Evolutionary conservation across 2,888 invertebrate genomes (phyloP), one percentile per base, ranked within the genome.

Genomic region (Blomia tropicalis): DNA sequence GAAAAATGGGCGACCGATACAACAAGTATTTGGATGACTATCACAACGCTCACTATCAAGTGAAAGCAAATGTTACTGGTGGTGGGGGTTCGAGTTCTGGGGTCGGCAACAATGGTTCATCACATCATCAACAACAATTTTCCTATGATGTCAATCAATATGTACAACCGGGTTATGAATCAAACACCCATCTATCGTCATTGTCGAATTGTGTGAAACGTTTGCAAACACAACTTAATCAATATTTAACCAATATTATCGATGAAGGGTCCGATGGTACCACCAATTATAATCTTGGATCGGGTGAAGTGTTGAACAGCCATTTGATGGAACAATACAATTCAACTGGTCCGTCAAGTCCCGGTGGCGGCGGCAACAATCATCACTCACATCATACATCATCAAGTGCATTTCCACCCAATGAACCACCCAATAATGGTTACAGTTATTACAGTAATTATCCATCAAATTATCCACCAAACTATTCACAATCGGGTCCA

Each of bases 191-290:
- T 47, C 25, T 62, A 29, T 56, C 41, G 1, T 62, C 62, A 11
- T 47, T 62, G 31, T 22, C 29, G 22, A 62, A 62, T 58, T 62
- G 62, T 47, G 62, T 62, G 41, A 62, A 62, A 23, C 27, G 62
- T 17, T 47, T 62, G 56, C 56, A 62, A 29, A 62, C 62, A 31
- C 58, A 56, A 44, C 43, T 62, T 3, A 62, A 62, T 25, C 43
- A 56, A 56, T 62, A 62, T 31, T 47, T 62, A 22, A 62, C 62
- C 3, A 36, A 62, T 30, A 62, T 62, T 22, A 62, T 62, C 23
- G 62, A 62, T 43, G 56, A 62, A 27, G 56, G 43, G 30, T 31
- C 30, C 19, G 58, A 62, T 23, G 56, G 56, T 19, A 23, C 19
- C 11, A 47, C 7, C 51, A 56, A 56, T 25, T 56, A 56, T 36